Conservation (phyloP, 2,797 vertebrate genomes). For the Chromis chromis region DNA sequence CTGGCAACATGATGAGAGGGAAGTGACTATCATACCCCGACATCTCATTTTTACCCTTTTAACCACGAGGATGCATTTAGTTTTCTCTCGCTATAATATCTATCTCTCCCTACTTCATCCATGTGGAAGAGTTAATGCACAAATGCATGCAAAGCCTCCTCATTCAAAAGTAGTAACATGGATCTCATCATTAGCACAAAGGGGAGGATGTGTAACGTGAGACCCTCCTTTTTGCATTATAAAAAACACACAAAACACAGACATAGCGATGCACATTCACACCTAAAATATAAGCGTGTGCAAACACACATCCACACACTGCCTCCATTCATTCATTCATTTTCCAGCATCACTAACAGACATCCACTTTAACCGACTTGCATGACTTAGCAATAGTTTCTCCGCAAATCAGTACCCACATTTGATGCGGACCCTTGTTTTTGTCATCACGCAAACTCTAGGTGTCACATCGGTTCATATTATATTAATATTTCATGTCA, state of each 20-base stretch:
- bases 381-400: constrained; percentile 20
- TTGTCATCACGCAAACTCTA: constrained; percentile 63
- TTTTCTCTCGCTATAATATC: constrained; percentile 38
- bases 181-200: constrained; percentile 71
- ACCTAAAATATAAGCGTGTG: constrained; percentile 1
- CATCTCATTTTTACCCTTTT: constrained; percentile 79
- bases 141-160: constrained; percentile 60
- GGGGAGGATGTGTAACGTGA: constrained; percentile 53
- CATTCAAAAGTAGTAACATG: constrained; percentile 69
- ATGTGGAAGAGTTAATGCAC: constrained; percentile 53
- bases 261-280: constrained; percentile 9
- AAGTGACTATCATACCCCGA: constrained; percentile 55
- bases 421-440: constrained; percentile 50
- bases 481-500: constrained; percentile 76
- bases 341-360: constrained; percentile 23
- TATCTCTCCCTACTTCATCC: constrained; percentile 39
- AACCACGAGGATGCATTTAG: constrained; percentile 70
- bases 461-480: constrained; percentile 53
- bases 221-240: constrained; percentile 32
- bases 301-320: neutral
- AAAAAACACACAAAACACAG: constrained; percentile 6
- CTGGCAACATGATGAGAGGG: constrained; percentile 56
- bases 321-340: constrained; percentile 18
- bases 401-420: constrained; percentile 44
- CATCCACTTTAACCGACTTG: constrained; percentile 29